phyloP scores from a whole-genome alignment of 1,140 invertebrate genomes.

The Drosophila mojavensis region DNA sequence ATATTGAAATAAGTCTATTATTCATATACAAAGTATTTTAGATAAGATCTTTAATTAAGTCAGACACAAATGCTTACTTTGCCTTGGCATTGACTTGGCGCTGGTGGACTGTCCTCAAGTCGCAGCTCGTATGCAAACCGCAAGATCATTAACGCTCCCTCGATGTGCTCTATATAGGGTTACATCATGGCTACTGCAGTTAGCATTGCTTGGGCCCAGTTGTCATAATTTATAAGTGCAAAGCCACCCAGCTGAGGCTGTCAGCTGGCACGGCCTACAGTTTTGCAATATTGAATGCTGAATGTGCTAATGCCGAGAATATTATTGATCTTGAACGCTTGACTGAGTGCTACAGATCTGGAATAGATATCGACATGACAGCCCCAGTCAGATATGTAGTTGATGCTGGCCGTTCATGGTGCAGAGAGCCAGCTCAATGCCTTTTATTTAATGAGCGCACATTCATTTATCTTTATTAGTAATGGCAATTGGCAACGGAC shows the following conservation, averaged over 20 bases:
- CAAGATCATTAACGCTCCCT: constrained; percentile 15
- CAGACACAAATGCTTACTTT: not conserved
- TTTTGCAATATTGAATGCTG: constrained; percentile 22
- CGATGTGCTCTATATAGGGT: constrained; percentile 53
- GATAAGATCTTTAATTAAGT: too few relatives aligned
- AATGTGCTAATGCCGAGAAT: constrained; percentile 62
- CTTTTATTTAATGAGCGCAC: constrained; percentile 61
- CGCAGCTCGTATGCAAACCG: not conserved
- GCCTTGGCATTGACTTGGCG: constrained; percentile 1
- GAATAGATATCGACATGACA: constrained; percentile 52
- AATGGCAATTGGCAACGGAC: constrained; percentile 70
- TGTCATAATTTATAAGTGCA: constrained; percentile 63
- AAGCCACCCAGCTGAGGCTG: constrained; percentile 48
- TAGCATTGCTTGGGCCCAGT: constrained; percentile 57
- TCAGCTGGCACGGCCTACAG: constrained; percentile 57
- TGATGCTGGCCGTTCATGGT: constrained; percentile 3
- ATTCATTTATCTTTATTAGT: constrained; percentile 79
- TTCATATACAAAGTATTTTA: too few relatives aligned
- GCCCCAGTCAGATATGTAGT: not conserved
- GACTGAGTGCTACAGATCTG: constrained; percentile 63
- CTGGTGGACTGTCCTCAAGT: not conserved
- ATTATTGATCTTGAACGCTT: constrained; percentile 75
- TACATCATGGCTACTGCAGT: constrained; percentile 41
- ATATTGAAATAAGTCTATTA: too few relatives aligned
- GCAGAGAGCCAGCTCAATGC: constrained; percentile 56